Conservation (phyloP, 2,888 invertebrate species). For the Nipponacmea schrenckii region DNA sequence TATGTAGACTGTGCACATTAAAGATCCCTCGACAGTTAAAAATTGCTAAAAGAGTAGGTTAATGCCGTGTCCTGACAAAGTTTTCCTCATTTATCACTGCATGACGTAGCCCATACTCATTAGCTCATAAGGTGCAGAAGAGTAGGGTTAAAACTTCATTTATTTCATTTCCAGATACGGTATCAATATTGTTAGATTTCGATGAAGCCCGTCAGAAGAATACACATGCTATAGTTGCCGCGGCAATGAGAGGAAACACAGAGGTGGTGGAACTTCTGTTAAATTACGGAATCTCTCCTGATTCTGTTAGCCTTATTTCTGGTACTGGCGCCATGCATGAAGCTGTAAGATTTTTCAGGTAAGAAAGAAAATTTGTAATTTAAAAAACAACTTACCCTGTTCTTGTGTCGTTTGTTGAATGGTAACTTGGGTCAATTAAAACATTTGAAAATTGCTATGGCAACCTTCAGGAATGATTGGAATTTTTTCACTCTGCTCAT, state of each 20-base stretch:
- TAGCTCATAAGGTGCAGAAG: too few relatives aligned
- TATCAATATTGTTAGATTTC: conserved; percentile 50
- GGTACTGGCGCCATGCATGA: conserved; percentile 52
- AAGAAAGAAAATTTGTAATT: conserved; percentile 10
- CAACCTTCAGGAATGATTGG: neutral
- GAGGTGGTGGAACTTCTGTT: conserved; percentile 53
- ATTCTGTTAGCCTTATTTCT: conserved; percentile 38
- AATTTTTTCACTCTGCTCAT: too few relatives aligned
- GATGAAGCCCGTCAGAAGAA: conserved; percentile 39
- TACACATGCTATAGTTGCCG: conserved; percentile 51
- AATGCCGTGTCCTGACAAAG: too few relatives aligned
- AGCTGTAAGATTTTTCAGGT: conserved; percentile 56
- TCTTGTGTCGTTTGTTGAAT: neutral
- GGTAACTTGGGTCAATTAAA: neutral
- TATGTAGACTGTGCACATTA: too few relatives aligned
- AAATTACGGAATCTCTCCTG: conserved; percentile 55
- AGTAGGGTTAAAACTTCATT: neutral
- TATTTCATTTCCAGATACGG: conserved; percentile 49
- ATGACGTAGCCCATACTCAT: too few relatives aligned
- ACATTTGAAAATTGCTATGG: neutral
- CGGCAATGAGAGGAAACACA: conserved; percentile 47
- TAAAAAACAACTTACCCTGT: too few relatives aligned
- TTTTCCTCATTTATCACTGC: too few relatives aligned
- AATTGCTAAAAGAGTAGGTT: too few relatives aligned
- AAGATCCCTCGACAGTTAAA: too few relatives aligned